These are phyloP conservation scores for Piliocolobus tephrosceles DNA, from an alignment of 2,113 vertebrate genomes.

Conservation along the genomic window DNA sequence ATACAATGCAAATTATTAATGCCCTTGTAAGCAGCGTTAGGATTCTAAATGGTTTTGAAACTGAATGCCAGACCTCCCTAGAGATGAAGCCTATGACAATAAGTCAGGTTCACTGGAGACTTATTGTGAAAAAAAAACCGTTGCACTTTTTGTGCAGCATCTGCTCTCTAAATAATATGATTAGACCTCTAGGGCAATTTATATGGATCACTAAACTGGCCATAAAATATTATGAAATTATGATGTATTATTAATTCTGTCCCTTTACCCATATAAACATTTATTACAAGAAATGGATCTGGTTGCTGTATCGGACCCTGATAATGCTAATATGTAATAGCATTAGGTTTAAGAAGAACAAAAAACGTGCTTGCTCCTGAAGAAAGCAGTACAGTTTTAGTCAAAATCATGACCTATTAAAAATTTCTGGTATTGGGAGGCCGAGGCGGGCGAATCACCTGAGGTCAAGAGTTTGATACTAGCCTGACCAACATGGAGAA, in stretches of 20 bases:
- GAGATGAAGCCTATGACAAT: background rate
- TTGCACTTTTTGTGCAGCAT: background rate
- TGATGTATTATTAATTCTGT: slow-evolving; percentile 11
- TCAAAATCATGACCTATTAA: background rate
- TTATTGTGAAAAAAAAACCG: background rate
- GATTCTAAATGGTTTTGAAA: background rate
- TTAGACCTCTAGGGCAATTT: slow-evolving; percentile 28
- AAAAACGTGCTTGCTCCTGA: background rate
- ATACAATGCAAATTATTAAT: slow-evolving; percentile 19
- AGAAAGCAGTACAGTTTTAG: background rate
- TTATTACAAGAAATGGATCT: background rate
- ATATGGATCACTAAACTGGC: slow-evolving; percentile 1
- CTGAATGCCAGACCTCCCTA: background rate
- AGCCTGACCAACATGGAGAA: no score
- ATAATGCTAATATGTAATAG: background rate
- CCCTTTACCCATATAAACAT: background rate
- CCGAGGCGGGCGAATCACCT: no score
- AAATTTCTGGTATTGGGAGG: background rate
- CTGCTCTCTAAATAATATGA: slow-evolving; percentile 46
- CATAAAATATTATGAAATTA: slow-evolving; percentile 41
- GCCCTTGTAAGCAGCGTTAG: background rate
- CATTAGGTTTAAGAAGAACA: background rate
- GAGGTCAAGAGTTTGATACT: no score
- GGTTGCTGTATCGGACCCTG: background rate
- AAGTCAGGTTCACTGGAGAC: background rate